Evolutionary conservation across 2,888 invertebrate genomes (phyloP).

Genomic region (Chloromyia formosa): DNA sequence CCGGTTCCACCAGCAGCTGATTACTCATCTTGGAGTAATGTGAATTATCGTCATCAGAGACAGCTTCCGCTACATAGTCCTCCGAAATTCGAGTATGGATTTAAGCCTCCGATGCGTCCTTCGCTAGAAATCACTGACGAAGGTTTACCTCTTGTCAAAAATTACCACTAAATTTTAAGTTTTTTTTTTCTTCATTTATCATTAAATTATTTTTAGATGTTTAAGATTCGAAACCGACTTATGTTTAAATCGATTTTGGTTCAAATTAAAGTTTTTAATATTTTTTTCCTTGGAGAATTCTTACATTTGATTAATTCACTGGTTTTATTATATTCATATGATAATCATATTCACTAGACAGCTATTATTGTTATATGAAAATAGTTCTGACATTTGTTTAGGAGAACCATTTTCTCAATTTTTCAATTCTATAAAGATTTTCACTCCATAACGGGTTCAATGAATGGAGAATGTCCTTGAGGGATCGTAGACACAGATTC

Average conservation of each 20-base stretch:
- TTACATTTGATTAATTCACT: too few species aligned
- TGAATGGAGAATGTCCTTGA: too few species aligned
- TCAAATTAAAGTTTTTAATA: too few species aligned
- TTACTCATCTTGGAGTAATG: slow-evolving; percentile 51
- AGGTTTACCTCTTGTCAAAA: slow-evolving; percentile 66
- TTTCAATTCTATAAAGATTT: too few species aligned
- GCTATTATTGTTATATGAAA: too few species aligned
- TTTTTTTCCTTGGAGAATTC: too few species aligned
- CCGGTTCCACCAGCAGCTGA: slow-evolving; percentile 64
- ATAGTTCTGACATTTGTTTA: too few species aligned
- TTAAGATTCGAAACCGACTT: not conserved
- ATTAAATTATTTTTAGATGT: not conserved
- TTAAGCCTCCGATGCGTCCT: slow-evolving; percentile 82
- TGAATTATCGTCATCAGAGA: slow-evolving; percentile 57
- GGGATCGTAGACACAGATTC: too few species aligned
- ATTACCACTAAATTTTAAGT: not conserved
- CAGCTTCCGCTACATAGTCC: slow-evolving; percentile 68
- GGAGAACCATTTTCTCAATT: too few species aligned
- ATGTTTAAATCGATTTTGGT: not conserved
- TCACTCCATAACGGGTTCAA: too few species aligned
- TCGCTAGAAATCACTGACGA: slow-evolving; percentile 82
- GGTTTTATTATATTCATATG: too few species aligned
- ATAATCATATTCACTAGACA: too few species aligned
- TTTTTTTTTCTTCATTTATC: slow-evolving; percentile 1
- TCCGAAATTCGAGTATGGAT: slow-evolving; percentile 81